Evolutionary conservation across 2,113 vertebrate genomes (phyloP).

Genomic region (Hystrix cristata): DNA sequence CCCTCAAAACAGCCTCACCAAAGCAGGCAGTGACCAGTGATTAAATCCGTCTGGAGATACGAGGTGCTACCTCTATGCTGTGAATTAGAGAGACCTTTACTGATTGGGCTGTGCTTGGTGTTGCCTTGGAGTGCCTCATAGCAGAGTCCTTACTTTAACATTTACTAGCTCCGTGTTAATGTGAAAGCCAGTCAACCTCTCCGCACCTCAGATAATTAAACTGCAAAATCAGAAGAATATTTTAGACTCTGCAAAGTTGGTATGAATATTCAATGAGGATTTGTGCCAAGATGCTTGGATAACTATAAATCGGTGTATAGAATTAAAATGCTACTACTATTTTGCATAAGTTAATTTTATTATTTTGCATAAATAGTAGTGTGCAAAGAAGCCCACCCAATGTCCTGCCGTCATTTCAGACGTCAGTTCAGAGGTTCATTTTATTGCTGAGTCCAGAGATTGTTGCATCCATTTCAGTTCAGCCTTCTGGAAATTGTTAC

Average conservation of each 20-base stretch:
- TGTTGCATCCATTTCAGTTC: not conserved
- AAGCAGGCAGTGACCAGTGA: not conserved
- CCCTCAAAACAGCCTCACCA: not conserved
- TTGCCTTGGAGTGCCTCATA: not conserved
- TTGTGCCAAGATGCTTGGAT: conserved; percentile 23
- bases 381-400: not conserved
- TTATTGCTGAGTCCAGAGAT: not conserved
- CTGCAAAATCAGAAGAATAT: conserved; percentile 20
- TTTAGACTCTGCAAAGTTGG: not conserved
- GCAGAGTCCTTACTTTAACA: not conserved
- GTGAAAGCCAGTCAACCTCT: not conserved
- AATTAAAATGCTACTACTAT: conserved; percentile 54
- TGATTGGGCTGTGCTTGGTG: no score
- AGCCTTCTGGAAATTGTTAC: not conserved
- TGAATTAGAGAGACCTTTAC: not conserved
- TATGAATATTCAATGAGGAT: conserved; percentile 65
- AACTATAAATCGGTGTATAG: conserved; percentile 27
- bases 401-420: not conserved
- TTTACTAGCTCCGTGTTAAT: not conserved
- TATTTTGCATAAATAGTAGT: conserved; percentile 22
- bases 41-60: not conserved
- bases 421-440: not conserved
- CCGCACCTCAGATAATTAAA: conserved; percentile 42
- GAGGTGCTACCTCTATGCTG: not conserved
- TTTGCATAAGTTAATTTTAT: conserved; percentile 48